A percentile compares a stretch with the other conserved stretches of the same genome.
phyloP scores from a whole-genome alignment of 2,113 vertebrate species.

The Micronycteris hirsuta region DNA sequence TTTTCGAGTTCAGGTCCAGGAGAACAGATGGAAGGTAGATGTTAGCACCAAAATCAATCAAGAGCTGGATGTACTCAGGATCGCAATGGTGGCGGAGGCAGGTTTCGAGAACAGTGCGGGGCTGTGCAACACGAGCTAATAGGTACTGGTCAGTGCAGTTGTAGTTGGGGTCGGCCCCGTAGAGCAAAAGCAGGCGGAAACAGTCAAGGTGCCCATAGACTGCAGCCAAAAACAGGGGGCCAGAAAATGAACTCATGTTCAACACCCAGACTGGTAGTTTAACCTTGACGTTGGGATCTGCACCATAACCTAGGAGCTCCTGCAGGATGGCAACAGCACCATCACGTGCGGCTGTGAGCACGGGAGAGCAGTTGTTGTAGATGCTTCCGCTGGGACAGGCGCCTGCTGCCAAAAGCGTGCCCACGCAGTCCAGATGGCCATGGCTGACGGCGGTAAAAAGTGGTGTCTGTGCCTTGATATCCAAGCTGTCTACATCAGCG shows the following conservation, averaged over 20 bases:
- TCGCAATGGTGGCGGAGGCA: conserved; percentile 90
- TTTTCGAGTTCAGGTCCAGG: conserved; percentile 74
- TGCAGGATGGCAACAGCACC: conserved; percentile 83
- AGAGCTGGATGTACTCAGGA: conserved; percentile 86
- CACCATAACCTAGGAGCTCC: conserved; percentile 88
- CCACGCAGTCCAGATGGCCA: conserved; percentile 90
- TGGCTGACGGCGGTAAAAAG: conserved; percentile 92
- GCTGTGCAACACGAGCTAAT: conserved; percentile 83
- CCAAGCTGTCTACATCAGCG: conserved; percentile 91
- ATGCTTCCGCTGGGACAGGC: conserved; percentile 88
- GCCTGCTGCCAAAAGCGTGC: conserved; percentile 87
- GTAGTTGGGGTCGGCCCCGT: conserved; percentile 92
- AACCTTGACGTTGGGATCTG: conserved; percentile 86
- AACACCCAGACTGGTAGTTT: conserved; percentile 89
- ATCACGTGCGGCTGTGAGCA: conserved; percentile 90
- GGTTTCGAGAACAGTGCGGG: conserved; percentile 90
- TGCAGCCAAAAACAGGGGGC: conserved; percentile 91
- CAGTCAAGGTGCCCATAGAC: conserved; percentile 92
- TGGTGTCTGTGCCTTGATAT: conserved; percentile 95
- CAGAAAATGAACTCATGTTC: conserved; percentile 85
- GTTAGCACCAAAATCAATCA: conserved; percentile 95
- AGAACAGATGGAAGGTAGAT: conserved; percentile 86
- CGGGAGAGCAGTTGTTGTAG: conserved; percentile 92
- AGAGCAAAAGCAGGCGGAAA: conserved; percentile 89
- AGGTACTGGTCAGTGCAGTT: conserved; percentile 89